Evolutionary conservation across 1,140 invertebrate species (phyloP).

Genomic region (Dolichoris vasculosae): DNA sequence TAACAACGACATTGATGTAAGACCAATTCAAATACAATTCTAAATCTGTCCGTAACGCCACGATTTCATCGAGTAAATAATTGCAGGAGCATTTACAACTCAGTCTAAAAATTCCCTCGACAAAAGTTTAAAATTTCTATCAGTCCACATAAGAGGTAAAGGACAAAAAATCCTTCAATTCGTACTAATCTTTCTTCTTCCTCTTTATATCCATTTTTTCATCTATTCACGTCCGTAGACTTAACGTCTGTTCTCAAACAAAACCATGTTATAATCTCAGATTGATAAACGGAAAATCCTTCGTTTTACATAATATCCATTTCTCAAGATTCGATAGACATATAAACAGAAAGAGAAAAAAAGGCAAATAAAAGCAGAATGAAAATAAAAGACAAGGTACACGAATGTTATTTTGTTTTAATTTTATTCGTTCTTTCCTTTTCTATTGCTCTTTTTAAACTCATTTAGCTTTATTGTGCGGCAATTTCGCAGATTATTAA

Average conservation of each 20-base stretch:
- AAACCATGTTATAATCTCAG: background rate
- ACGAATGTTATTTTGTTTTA: background rate
- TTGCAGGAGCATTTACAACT: background rate
- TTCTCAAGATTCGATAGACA: background rate
- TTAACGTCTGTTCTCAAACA: background rate
- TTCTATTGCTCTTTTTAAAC: constrained; percentile 35
- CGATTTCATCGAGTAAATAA: background rate
- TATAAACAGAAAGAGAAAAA: background rate
- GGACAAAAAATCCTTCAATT: background rate
- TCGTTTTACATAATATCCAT: background rate
- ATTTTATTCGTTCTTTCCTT: background rate
- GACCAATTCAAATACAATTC: background rate
- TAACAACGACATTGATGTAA: background rate
- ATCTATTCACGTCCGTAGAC: background rate
- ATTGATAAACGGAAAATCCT: constrained; percentile 8
- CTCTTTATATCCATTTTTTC: background rate
- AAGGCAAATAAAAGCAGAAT: no score
- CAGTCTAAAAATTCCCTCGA: background rate
- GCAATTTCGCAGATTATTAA: constrained; percentile 48
- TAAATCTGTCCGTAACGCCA: constrained; percentile 34
- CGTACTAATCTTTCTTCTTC: background rate
- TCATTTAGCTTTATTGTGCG: constrained; percentile 53
- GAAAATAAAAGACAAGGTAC: no score
- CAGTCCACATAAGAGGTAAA: background rate
- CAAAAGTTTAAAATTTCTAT: background rate